A percentile compares a stretch with the other conserved stretches of the same genome.
Evolutionary conservation across 2,113 vertebrate genomes (phyloP).

Genomic region (Shinisaurus crocodilurus): DNA sequence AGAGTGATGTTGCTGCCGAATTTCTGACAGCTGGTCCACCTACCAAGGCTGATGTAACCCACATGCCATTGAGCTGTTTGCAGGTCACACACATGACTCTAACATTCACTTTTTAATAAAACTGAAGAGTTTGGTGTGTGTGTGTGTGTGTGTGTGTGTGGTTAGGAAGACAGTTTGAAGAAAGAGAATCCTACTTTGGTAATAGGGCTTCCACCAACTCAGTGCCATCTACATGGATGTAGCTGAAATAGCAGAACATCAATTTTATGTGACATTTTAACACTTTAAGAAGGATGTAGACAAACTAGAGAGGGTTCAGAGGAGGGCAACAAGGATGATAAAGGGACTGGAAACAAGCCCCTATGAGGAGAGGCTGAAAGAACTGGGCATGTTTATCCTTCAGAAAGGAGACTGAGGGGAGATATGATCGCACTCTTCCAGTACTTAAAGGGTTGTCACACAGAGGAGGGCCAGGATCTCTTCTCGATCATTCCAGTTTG

Average conservation of each 20-base stretch:
- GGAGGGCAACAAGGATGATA: no score
- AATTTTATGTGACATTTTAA: constrained; percentile 24
- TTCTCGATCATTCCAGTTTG: no score
- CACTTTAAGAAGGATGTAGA: no score
- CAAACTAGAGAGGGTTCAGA: no score
- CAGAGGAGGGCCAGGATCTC: no score
- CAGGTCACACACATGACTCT: constrained; percentile 69
- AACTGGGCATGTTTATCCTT: no score
- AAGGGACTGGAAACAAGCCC: no score
- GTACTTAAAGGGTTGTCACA: no score
- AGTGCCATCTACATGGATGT: constrained; percentile 12
- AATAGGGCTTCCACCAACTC: constrained; percentile 28
- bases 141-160: background rate
- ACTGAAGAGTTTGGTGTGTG: background rate
- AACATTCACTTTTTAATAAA: constrained; percentile 62
- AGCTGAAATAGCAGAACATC: constrained; percentile 40
- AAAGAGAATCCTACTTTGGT: constrained; percentile 25
- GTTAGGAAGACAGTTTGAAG: constrained; percentile 30
- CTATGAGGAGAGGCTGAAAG: no score
- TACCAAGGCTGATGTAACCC: constrained; percentile 65
- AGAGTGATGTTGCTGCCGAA: constrained; percentile 53
- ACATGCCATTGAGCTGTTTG: constrained; percentile 60
- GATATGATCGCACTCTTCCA: no score
- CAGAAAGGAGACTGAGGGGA: no score
- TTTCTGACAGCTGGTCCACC: constrained; percentile 71